phyloP scores from a whole-genome alignment of 2,888 invertebrate genomes.

The Plemyria rubiginata region DNA sequence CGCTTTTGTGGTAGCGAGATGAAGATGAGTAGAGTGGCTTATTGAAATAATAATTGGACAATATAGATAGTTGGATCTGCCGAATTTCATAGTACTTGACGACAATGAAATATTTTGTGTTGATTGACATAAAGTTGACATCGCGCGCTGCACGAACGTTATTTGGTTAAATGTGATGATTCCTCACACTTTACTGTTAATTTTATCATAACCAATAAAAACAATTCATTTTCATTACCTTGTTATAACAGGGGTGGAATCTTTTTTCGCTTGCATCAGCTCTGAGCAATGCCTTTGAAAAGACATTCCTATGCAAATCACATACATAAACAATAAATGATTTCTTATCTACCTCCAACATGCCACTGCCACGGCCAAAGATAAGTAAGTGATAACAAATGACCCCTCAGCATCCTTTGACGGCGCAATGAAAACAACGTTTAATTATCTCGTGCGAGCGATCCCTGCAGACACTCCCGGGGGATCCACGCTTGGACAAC shows the following conservation, averaged over 20 bases:
- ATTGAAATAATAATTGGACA: conserved; percentile 22
- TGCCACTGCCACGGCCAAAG: not conserved
- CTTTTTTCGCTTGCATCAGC: too few relatives aligned
- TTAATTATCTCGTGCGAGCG: conserved; percentile 20
- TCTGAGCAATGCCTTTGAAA: too few relatives aligned
- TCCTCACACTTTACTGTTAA: too few relatives aligned
- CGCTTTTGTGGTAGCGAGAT: conserved; percentile 49
- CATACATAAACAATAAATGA: too few relatives aligned
- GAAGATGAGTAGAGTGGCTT: conserved; percentile 1
- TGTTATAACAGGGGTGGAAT: too few relatives aligned
- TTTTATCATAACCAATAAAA: too few relatives aligned
- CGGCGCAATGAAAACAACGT: conserved; percentile 18
- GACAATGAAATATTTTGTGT: not conserved
- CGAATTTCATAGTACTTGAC: not conserved
- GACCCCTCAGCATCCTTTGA: conserved; percentile 1
- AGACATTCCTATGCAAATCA: too few relatives aligned
- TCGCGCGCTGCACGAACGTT: not conserved
- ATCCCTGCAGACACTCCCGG: not conserved
- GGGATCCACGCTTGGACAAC: not conserved
- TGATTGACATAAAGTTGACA: not conserved
- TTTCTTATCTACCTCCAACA: too few relatives aligned
- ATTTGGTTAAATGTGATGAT: not conserved
- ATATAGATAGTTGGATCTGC: not conserved
- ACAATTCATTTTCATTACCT: too few relatives aligned
- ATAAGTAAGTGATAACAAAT: not conserved